Conservation (phyloP, 2,113 vertebrate species). For the Laterallus jamaicensis region DNA sequence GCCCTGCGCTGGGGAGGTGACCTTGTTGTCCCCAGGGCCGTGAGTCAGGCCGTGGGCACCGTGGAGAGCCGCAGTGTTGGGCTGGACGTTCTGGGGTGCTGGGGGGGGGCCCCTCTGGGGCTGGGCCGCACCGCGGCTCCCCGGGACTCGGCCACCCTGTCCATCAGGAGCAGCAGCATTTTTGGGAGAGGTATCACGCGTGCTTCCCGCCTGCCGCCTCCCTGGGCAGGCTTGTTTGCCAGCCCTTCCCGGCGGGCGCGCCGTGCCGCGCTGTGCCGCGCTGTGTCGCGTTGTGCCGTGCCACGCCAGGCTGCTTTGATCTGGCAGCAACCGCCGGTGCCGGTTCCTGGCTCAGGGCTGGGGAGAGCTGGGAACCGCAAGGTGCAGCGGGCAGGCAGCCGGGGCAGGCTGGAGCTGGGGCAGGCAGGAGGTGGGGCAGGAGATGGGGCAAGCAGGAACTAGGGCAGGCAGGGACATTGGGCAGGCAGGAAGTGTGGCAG, state of each 20-base stretch:
- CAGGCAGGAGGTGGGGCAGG: neutral
- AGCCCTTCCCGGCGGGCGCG: constrained; percentile 20
- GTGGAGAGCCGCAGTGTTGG: neutral
- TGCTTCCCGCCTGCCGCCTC: neutral
- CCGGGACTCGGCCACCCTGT: constrained; percentile 3
- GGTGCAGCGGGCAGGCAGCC: neutral
- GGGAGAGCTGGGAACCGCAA: neutral
- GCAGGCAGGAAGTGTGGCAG: neutral
- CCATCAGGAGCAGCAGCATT: constrained; percentile 56
- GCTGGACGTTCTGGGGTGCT: neutral
- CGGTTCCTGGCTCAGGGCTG: neutral
- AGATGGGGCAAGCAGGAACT: neutral
- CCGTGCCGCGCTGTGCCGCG: neutral
- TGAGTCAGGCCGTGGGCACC: neutral
- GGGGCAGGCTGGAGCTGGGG: neutral
- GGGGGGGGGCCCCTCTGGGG: neutral
- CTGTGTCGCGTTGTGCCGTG: neutral
- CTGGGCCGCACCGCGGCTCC: neutral
- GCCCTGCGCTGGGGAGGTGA: neutral
- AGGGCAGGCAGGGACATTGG: neutral
- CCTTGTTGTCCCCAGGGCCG: neutral
- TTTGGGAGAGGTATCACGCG: constrained; percentile 38
- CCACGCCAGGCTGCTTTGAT: constrained; percentile 40
- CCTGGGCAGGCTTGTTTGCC: constrained; percentile 12
- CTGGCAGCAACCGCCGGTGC: neutral